Evolutionary conservation across 92 coral and sea anemone genomes (phyloP).

Genomic region (Palythoa grandiflora): DNA sequence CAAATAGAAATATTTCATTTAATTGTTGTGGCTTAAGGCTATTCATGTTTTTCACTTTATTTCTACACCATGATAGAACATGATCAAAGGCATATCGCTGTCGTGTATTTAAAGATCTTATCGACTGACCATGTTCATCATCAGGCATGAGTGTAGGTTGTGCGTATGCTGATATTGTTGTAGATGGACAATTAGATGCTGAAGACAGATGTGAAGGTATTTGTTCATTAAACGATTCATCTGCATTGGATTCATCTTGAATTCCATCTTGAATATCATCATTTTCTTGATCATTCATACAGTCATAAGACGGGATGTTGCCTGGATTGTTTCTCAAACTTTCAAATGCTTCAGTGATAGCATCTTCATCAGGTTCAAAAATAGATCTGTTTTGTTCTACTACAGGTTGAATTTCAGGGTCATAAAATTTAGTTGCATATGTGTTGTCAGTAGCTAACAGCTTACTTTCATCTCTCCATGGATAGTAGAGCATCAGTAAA

Average conservation of each 20-base stretch:
- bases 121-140: not conserved
- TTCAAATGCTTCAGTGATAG: constrained; percentile 15
- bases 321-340: not conserved
- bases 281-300: not conserved
- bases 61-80: no score
- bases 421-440: no score
- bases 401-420: not conserved
- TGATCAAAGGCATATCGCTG: no score
- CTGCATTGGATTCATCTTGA: not conserved
- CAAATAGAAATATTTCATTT: constrained; percentile 12
- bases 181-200: not conserved
- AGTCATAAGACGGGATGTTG: not conserved
- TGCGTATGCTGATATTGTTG: not conserved
- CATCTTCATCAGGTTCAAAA: not conserved
- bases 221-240: not conserved
- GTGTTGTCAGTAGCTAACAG: no score
- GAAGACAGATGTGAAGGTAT: no score
- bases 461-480: no score
- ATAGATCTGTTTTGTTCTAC: not conserved
- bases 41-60: no score
- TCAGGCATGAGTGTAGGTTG: constrained; percentile 16
- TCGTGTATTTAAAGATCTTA: constrained; percentile 32
- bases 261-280: no score
- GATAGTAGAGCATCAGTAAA: no score
- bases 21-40: constrained; percentile 11